Evolutionary conservation across 2,113 vertebrate genomes (phyloP), one percentile per base, ranked within the genome.

Genomic region (Dipodomys merriami): DNA sequence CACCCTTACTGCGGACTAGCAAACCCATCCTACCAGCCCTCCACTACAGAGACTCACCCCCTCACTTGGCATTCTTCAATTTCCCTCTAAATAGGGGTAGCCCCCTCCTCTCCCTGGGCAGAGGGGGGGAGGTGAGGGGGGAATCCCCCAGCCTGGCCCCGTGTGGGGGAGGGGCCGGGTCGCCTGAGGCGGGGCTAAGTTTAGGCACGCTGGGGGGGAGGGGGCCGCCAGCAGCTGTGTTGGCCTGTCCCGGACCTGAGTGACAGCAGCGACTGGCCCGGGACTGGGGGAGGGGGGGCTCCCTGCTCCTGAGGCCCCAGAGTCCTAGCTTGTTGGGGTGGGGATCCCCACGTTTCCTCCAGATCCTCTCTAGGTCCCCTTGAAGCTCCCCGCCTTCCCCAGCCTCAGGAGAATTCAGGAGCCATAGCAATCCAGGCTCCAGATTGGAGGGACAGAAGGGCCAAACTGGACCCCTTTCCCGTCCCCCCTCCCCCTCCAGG

Each of bases 141-240:
- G 53, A 68, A 46, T 83, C 93, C 76, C 72, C 44, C 33, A 81
- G 72, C 82, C 1, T 0, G 1, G 84, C 86, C 88, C 60, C 1
- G 30, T 30, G 67, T 83, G 95, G 94, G 89, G 96, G 95, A 93
- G 69, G 93, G 81, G 86, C 90, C 33, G 64, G 95, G 95, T 96
- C 95, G 92, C 73, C 96, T 60, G 78, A 95, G 96, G 90, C 81
- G 94, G 95, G 94, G 22, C 96, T 95, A 96, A 96, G 96, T 96
- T 97, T 96, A 97, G 96, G 96, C 92, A n/a, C 27, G 35, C 90
- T 62, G 86, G 22, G 92, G 81, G 81, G 94, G 92, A 91, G 88
- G 91, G 85, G 84, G 71, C 79, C 92, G 60, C 77, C 35, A 0
- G 62, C 97, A 97, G 97, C 97, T 97, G 96, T 93, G 94, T 73